Evolutionary conservation across 2,888 invertebrate species (phyloP).

Genomic region (Aporophyla nigra): DNA sequence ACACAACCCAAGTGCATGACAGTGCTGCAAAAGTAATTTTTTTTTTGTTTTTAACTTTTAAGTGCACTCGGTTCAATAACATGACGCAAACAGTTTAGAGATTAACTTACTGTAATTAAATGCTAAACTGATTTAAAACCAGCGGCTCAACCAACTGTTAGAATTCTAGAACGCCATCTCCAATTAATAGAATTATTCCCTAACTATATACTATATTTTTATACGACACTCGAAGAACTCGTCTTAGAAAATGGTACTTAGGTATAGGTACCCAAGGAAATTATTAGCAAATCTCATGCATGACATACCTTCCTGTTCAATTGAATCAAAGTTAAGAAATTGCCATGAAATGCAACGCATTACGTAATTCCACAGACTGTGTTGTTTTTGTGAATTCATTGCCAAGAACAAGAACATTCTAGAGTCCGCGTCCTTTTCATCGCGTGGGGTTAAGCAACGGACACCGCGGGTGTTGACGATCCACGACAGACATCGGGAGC

Average conservation of each 20-base stretch:
- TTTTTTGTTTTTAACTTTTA: background rate
- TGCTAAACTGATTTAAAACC: background rate
- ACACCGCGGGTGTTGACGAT: background rate
- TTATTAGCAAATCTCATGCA: background rate
- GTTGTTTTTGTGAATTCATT: slow-evolving; percentile 3
- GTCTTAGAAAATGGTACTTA: background rate
- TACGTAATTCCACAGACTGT: background rate
- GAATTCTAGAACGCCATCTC: background rate
- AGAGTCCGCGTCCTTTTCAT: background rate
- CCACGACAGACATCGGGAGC: too few species aligned
- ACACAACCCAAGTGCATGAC: too few species aligned
- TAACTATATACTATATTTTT: too few species aligned
- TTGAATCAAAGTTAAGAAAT: background rate
- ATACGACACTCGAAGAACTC: too few species aligned
- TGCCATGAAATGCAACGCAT: background rate
- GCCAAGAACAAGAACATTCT: slow-evolving; percentile 2
- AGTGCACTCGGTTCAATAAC: background rate
- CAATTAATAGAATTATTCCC: background rate
- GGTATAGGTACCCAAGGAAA: background rate
- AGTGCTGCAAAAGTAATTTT: too few species aligned
- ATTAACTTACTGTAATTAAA: background rate
- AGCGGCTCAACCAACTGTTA: background rate
- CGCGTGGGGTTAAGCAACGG: background rate
- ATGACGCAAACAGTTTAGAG: background rate
- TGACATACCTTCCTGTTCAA: background rate